Evolutionary conservation across 2,888 invertebrate species (phyloP).

Genomic region (Spilosoma lubricipeda): DNA sequence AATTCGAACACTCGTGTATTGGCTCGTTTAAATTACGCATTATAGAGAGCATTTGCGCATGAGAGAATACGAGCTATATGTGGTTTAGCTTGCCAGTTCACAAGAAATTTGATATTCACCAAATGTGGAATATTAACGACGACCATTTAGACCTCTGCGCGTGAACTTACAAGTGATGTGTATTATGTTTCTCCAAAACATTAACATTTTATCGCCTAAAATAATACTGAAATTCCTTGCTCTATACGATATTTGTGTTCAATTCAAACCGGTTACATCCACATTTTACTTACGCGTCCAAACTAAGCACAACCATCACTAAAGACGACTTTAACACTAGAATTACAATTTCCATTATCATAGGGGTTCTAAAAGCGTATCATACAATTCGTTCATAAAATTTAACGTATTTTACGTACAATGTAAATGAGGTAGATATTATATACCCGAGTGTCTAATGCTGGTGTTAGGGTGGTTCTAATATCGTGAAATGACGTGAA

Average conservation of each 20-base stretch:
- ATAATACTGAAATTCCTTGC: constrained; percentile 28
- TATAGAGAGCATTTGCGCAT: constrained; percentile 36
- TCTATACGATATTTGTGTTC: constrained; percentile 28
- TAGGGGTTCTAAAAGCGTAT: constrained; percentile 22
- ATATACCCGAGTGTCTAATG: constrained; percentile 38
- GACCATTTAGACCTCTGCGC: constrained; percentile 20
- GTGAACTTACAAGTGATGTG: constrained; percentile 28
- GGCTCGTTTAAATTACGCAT: constrained; percentile 44
- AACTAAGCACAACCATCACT: not conserved
- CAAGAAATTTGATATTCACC: constrained; percentile 35
- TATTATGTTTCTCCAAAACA: constrained; percentile 33
- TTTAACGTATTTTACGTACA: constrained; percentile 36
- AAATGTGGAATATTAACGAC: constrained; percentile 19
- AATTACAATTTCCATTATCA: constrained; percentile 26
- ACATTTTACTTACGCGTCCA: not conserved
- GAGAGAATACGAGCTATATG: constrained; percentile 34
- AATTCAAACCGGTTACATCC: constrained; percentile 25
- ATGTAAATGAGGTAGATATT: constrained; percentile 46
- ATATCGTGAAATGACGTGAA: constrained; percentile 47
- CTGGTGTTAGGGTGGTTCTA: constrained; percentile 32
- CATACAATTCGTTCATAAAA: constrained; percentile 38
- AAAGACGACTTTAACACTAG: constrained; percentile 27
- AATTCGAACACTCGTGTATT: constrained; percentile 48
- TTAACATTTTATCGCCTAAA: constrained; percentile 31
- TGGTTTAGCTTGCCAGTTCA: constrained; percentile 39